Evolutionary conservation across 2,113 vertebrate species (phyloP), one percentile per base, ranked within the genome.

Genomic region (Amazona guildingii): DNA sequence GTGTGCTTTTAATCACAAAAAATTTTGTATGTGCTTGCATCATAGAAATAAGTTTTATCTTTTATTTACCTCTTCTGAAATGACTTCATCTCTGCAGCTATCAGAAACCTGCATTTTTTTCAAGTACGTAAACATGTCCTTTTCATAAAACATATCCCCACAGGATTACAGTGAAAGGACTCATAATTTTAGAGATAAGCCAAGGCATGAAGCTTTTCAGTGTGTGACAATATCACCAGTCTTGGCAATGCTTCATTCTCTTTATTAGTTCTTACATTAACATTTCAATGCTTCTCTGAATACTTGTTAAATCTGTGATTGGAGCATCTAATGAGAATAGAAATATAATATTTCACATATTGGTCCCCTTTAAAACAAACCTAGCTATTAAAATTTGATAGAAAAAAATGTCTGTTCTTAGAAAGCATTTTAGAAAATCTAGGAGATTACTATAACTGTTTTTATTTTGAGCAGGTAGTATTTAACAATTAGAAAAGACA

Each of bases 281-380:
- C 86, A 83, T 57, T 5, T 31, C 25, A 79, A 37, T 70, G 41
- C 19, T 84, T 94, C 74, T 82, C 62, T 37, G 48, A 87, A 74
- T 89, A 86, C 39, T 63, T 88, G 37, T 54, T 92, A 92, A 81
- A 59, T 59, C 31, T 88, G 70, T 80, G 28, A 88, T 33, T 80
- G n/a, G 9, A 77, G 24, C n/a, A 80, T 52, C n/a, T 88, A 87
- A 73, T 67, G 31, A 80, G 43, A 85, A n/a, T 12, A 62, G 20
- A 70, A 78, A 48, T 9, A 83, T 23, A 88, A 20, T 70, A 17
- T 67, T 90, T 13, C 31, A 64, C 33, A 59, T 70, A 37, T 16
- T 67, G 4, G 63, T 81, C 7, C 24, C 21, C 31, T 86, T 77
- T 54, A 72, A 91, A 96, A 83, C 7, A 83, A 86, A 48, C 4